phyloP scores from a whole-genome alignment of 2,113 vertebrate genomes.

The Porphyrio hochstetteri region DNA sequence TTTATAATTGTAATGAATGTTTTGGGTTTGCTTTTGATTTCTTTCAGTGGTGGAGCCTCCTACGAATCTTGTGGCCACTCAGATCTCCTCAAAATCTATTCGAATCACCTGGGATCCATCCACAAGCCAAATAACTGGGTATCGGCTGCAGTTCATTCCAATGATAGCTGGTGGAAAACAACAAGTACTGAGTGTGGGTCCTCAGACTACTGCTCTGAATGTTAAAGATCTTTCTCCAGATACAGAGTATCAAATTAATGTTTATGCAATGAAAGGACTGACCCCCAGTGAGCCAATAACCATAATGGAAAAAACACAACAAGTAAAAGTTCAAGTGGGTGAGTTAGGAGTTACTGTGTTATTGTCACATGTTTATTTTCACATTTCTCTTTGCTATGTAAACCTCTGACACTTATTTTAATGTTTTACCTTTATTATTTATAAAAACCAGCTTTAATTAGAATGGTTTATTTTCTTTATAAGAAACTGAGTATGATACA shows the following conservation, averaged over 20 bases:
- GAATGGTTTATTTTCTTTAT: neutral
- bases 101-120: constrained; percentile 88
- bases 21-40: neutral
- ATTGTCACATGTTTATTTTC: neutral
- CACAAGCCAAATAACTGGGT: constrained; percentile 85
- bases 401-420: neutral
- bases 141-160: constrained; percentile 88
- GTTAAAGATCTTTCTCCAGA: constrained; percentile 88
- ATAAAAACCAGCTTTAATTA: neutral
- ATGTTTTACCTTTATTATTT: neutral
- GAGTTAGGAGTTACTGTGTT: constrained; percentile 59
- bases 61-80: constrained; percentile 84
- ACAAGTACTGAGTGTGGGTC: constrained; percentile 84
- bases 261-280: constrained; percentile 88
- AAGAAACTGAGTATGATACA: neutral
- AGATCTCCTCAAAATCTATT: constrained; percentile 89
- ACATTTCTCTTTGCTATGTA: too few species aligned
- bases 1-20: neutral
- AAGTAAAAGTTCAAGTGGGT: constrained; percentile 90
- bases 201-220: constrained; percentile 79
- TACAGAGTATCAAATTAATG: constrained; percentile 88
- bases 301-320: constrained; percentile 87
- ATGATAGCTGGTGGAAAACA: constrained; percentile 83
- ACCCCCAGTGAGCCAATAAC: constrained; percentile 85
- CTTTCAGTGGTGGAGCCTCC: constrained; percentile 88